Percentiles rank a stretch among this genome's conserved stretches.
These are phyloP conservation scores for Catocala sponsa DNA, from an alignment of 2,888 invertebrate genomes.

Conservation along the genomic window DNA sequence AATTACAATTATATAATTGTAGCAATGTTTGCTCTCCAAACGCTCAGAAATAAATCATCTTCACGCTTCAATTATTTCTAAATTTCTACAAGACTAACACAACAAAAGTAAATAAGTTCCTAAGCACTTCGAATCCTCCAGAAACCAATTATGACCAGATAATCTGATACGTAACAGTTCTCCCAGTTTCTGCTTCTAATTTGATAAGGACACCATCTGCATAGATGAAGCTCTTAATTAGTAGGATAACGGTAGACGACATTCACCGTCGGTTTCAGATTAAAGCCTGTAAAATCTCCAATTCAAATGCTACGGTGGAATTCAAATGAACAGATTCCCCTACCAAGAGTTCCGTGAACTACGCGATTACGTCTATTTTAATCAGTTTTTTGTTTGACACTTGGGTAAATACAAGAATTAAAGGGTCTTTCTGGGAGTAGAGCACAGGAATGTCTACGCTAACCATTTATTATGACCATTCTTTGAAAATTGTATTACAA, in stretches of 20 bases:
- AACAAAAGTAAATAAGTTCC: too few species aligned
- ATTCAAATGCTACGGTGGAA: slow-evolving; percentile 80
- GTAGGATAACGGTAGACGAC: slow-evolving; percentile 71
- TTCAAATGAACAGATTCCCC: slow-evolving; percentile 69
- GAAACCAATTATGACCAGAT: background rate
- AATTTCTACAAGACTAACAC: too few species aligned
- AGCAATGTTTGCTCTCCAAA: too few species aligned
- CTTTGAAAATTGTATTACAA: too few species aligned
- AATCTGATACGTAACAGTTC: slow-evolving; percentile 1
- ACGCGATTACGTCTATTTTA: slow-evolving; percentile 14
- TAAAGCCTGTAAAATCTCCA: slow-evolving; percentile 83
- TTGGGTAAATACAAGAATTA: too few species aligned
- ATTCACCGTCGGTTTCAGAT: slow-evolving; percentile 77
- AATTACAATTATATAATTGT: too few species aligned
- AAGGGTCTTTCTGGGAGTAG: too few species aligned
- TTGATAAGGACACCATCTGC: slow-evolving; percentile 46
- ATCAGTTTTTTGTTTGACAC: background rate
- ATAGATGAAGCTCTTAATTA: slow-evolving; percentile 71
- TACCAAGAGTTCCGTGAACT: slow-evolving; percentile 50
- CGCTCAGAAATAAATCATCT: too few species aligned
- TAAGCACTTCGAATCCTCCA: background rate
- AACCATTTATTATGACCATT: too few species aligned
- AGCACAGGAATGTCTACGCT: too few species aligned
- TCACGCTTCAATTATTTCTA: too few species aligned
- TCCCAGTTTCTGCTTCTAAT: slow-evolving; percentile 6